Conservation (phyloP, 2,888 invertebrate genomes). For the Trissonchulus latispiculum region DNA sequence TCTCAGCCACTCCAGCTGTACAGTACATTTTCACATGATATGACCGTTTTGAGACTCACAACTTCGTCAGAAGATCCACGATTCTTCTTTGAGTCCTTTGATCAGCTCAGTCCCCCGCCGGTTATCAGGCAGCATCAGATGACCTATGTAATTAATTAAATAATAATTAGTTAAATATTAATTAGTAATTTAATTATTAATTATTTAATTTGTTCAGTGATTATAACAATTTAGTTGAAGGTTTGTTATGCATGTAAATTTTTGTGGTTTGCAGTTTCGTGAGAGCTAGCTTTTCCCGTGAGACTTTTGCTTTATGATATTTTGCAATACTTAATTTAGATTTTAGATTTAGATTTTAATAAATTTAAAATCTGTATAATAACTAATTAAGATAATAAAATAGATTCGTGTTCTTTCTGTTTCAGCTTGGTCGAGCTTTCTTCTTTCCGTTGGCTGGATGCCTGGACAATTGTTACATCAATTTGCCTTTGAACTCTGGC, state of each 20-base stretch:
- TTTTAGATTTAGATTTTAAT: too few species aligned
- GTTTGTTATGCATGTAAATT: too few species aligned
- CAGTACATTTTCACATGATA: slow-evolving; percentile 45
- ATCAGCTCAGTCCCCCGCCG: slow-evolving; percentile 30
- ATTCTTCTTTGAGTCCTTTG: slow-evolving; percentile 51
- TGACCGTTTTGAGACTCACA: slow-evolving; percentile 62
- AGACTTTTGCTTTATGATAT: too few species aligned
- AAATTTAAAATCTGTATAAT: not conserved
- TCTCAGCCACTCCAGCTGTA: slow-evolving; percentile 58
- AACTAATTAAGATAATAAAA: too few species aligned
- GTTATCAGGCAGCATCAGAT: slow-evolving; percentile 37
- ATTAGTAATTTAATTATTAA: too few species aligned
- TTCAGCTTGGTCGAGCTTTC: slow-evolving; percentile 53
- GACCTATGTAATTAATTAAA: slow-evolving; percentile 34
- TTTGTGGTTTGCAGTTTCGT: not conserved
- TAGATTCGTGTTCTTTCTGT: too few species aligned
- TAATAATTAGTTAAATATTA: too few species aligned
- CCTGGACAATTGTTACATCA: slow-evolving; percentile 63
- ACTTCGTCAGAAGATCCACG: slow-evolving; percentile 57
- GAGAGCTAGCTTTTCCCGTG: too few species aligned
- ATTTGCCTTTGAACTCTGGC: slow-evolving; percentile 57
- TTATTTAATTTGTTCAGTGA: too few species aligned
- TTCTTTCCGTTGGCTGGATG: slow-evolving; percentile 66
- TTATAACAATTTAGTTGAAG: too few species aligned
- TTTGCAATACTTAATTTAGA: too few species aligned